Evolutionary conservation across 2,888 invertebrate species (phyloP).

Genomic region (Dynastes tityus): DNA sequence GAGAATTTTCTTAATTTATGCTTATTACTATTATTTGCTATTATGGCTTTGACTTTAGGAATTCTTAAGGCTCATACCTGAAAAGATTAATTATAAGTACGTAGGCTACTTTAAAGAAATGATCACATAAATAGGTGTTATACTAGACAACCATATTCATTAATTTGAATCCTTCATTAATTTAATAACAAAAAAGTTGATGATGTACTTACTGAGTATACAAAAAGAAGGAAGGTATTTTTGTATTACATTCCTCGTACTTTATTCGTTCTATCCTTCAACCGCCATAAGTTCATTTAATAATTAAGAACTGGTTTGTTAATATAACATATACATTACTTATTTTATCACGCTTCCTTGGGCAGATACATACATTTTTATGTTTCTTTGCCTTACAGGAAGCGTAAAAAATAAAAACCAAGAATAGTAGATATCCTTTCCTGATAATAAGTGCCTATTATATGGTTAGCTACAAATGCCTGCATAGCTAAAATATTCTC

Average conservation of each 20-base stretch:
- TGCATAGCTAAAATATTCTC: background rate
- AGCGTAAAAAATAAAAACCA: conserved; percentile 5
- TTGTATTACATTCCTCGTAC: background rate
- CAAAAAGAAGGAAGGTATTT: conserved; percentile 3
- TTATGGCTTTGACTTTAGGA: background rate
- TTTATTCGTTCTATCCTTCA: background rate
- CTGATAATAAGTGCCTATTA: background rate
- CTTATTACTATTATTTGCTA: background rate
- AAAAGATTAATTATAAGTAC: background rate
- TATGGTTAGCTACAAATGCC: background rate
- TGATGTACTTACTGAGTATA: background rate
- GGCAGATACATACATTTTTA: background rate
- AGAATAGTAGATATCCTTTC: background rate
- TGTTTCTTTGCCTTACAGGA: background rate
- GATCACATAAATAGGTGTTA: background rate
- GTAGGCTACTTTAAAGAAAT: background rate
- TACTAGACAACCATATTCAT: background rate
- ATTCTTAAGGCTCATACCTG: background rate
- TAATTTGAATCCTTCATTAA: background rate
- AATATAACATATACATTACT: conserved; percentile 42
- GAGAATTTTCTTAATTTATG: background rate
- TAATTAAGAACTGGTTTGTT: conserved; percentile 38
- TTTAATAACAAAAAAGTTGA: too few species aligned
- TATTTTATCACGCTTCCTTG: conserved; percentile 36
- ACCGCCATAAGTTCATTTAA: conserved; percentile 27